Evolutionary conservation across 2,888 invertebrate genomes (phyloP).

Genomic region (Drosophila mimetica): DNA sequence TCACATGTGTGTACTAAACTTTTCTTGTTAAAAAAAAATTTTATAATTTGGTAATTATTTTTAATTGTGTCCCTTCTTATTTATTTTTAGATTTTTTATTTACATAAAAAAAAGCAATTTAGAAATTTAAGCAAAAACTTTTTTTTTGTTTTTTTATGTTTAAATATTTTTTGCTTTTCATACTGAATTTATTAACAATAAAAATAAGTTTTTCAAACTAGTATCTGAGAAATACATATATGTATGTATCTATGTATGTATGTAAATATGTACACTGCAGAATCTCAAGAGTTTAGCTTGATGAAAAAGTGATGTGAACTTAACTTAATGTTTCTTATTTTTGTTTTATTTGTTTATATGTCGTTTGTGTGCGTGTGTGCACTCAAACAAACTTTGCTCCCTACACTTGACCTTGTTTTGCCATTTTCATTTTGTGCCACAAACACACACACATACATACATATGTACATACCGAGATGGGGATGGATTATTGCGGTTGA

Average conservation of each 20-base stretch:
- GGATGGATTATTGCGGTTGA: conserved; percentile 44
- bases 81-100: no score
- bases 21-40: no score
- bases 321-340: conserved; percentile 47
- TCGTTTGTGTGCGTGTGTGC: conserved; percentile 46
- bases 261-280: not conserved
- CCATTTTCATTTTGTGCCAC: conserved; percentile 72
- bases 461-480: conserved; percentile 22
- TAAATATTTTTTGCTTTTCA: not conserved
- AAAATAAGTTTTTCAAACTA: no score
- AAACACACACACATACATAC: conserved; percentile 29
- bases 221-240: not conserved
- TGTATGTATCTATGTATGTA: not conserved
- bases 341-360: conserved; percentile 23
- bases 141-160: no score
- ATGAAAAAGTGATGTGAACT: conserved; percentile 61
- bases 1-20: no score
- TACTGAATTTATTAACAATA: no score
- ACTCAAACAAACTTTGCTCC: conserved; percentile 78
- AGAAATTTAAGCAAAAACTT: no score
- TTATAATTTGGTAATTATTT: no score
- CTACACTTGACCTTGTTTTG: conserved; percentile 80
- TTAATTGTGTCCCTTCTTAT: no score
- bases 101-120: no score
- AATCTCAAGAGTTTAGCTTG: conserved; percentile 31